A percentile compares a stretch with the other conserved stretches of the same genome.
Conservation (phyloP, 2,113 vertebrate genomes). For the Eublepharis macularius region DNA sequence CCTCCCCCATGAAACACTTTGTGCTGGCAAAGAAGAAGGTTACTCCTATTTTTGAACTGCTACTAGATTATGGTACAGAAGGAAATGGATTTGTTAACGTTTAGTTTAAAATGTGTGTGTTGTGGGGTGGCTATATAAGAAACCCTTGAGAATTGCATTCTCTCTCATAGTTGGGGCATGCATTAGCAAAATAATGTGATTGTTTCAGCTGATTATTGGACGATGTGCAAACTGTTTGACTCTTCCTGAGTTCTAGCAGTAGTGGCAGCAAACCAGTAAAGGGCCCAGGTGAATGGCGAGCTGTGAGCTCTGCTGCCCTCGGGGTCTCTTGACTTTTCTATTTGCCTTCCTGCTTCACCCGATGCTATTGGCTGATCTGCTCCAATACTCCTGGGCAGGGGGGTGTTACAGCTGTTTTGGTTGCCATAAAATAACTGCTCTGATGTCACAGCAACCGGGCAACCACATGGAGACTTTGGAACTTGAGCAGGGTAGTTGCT, state of each 20-base stretch:
- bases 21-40: conserved; percentile 95
- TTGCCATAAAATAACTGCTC: not conserved
- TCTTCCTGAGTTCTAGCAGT: not conserved
- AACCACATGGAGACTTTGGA: not conserved
- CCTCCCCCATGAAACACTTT: conserved; percentile 94
- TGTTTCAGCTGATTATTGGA: too few relatives aligned
- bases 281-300: too few relatives aligned
- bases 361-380: too few relatives aligned
- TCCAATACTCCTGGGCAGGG: not conserved
- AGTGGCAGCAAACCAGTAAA: not conserved
- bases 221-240: not conserved
- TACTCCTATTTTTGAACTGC: conserved; percentile 87
- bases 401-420: not conserved
- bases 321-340: not conserved
- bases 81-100: conserved; percentile 92
- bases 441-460: too few relatives aligned
- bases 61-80: conserved; percentile 88
- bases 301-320: not conserved
- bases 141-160: not conserved
- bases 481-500: not conserved
- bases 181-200: too few relatives aligned
- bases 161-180: too few relatives aligned
- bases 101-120: conserved; percentile 71
- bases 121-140: too few relatives aligned
- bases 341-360: not conserved